Percentiles rank a stretch among this genome's conserved stretches.
Conservation (phyloP, 1,140 invertebrate genomes). For the Drosophila fuyamai region DNA sequence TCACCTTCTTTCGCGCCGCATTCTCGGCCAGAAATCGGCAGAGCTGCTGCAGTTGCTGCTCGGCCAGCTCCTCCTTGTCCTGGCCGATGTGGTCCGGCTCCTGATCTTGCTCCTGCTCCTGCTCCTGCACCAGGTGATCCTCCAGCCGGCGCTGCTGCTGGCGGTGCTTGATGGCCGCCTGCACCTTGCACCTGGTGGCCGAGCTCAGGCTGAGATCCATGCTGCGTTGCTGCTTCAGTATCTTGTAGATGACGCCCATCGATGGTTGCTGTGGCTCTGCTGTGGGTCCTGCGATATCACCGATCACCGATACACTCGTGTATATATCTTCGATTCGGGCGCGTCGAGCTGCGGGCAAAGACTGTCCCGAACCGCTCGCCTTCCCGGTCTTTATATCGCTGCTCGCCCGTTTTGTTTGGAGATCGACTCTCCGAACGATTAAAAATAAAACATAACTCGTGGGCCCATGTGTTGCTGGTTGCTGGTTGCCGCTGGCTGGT, state of each 20-base stretch:
- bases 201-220: slow-evolving; percentile 66
- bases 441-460: slow-evolving; percentile 77
- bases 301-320: neutral
- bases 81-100: slow-evolving; percentile 2
- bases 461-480: slow-evolving; percentile 32
- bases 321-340: slow-evolving; percentile 13
- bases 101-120: slow-evolving; percentile 19
- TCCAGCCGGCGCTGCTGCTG: slow-evolving; percentile 41
- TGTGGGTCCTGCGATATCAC: neutral
- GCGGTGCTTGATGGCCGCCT: slow-evolving; percentile 66
- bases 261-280: slow-evolving; percentile 6
- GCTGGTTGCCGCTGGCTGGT: slow-evolving; percentile 32
- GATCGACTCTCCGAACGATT: slow-evolving; percentile 40
- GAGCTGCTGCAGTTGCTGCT: slow-evolving; percentile 71
- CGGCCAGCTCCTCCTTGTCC: slow-evolving; percentile 42
- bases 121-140: slow-evolving; percentile 14
- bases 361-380: slow-evolving; percentile 50
- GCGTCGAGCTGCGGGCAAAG: slow-evolving; percentile 36
- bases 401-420: slow-evolving; percentile 46
- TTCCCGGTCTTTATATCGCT: slow-evolving; percentile 53
- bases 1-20: slow-evolving; percentile 66
- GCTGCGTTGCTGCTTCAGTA: slow-evolving; percentile 72
- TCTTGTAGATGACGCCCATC: slow-evolving; percentile 81
- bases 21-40: slow-evolving; percentile 78
- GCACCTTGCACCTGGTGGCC: slow-evolving; percentile 64